Conservation (phyloP, 92 coral and sea anemone species). For the Heliopora coerulea region DNA sequence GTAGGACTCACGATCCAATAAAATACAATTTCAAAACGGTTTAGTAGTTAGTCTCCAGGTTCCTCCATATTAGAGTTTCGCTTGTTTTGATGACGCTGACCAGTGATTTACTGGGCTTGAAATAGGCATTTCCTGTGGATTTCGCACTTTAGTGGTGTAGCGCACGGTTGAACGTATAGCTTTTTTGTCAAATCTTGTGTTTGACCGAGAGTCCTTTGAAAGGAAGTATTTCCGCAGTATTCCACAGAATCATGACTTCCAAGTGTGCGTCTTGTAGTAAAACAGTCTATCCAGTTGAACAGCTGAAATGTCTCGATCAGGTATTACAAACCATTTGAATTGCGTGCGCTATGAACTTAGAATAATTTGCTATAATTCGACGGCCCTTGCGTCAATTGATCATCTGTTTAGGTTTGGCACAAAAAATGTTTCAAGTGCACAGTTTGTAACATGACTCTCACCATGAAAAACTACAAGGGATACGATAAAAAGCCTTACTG, state of each 20-base stretch:
- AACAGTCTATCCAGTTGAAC: slow-evolving; percentile 93
- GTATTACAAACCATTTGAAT: slow-evolving; percentile 38
- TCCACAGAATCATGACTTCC: slow-evolving; percentile 68
- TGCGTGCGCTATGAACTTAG: slow-evolving; percentile 4
- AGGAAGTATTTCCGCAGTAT: background rate
- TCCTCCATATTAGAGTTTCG: too few species aligned
- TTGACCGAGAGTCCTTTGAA: background rate
- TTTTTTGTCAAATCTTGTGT: too few species aligned
- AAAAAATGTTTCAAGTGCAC: slow-evolving; percentile 86
- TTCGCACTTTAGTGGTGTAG: background rate
- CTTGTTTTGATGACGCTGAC: background rate
- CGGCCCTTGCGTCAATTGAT: too few species aligned
- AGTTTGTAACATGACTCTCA: slow-evolving; percentile 78
- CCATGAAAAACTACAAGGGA: slow-evolving; percentile 94
- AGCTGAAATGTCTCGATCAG: slow-evolving; percentile 95
- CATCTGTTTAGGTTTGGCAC: slow-evolving; percentile 75
- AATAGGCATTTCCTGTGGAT: too few species aligned
- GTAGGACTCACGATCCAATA: too few species aligned
- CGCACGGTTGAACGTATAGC: background rate
- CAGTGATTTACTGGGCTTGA: background rate
- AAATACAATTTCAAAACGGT: too few species aligned
- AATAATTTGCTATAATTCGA: background rate
- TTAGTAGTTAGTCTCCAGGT: too few species aligned
- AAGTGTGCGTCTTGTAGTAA: slow-evolving; percentile 79
- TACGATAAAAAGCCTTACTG: slow-evolving; percentile 85